phyloP scores from a whole-genome alignment of 2,797 vertebrate genomes.

The Sphenopsis melanotis region DNA sequence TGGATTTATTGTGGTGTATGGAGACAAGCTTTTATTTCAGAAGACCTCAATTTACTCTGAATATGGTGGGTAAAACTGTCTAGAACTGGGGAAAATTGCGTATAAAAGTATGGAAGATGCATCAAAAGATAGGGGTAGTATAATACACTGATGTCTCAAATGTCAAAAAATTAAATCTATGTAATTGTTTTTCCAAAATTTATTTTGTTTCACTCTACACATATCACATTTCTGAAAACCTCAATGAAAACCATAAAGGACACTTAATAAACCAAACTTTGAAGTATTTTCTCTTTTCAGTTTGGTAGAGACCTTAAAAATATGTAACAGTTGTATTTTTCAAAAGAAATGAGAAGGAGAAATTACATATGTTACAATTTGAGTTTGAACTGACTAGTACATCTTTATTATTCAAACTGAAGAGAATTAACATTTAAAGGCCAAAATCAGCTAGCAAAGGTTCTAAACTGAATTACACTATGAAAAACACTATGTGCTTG shows the following conservation, averaged over 20 bases:
- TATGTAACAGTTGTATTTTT: neutral
- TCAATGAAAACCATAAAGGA: neutral
- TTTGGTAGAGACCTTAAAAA: neutral
- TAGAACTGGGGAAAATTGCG: neutral
- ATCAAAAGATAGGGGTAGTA: neutral
- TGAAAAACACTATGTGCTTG: neutral
- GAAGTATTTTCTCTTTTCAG: neutral
- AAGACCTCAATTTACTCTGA: neutral
- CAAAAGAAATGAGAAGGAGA: neutral
- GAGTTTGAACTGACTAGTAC: neutral
- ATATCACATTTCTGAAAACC: constrained; percentile 22
- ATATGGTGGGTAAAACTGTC: neutral
- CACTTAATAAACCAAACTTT: neutral
- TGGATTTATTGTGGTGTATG: neutral
- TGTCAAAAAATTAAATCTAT: neutral
- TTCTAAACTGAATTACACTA: neutral
- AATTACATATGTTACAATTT: neutral
- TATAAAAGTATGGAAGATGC: neutral
- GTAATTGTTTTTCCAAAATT: constrained; percentile 9
- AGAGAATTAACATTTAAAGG: neutral
- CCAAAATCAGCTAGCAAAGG: neutral
- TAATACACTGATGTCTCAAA: neutral
- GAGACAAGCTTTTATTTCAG: neutral
- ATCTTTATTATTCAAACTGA: neutral
- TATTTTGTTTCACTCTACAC: constrained; percentile 20